Conservation (phyloP, 1,140 invertebrate species). For the Neodiprion pinetum region DNA sequence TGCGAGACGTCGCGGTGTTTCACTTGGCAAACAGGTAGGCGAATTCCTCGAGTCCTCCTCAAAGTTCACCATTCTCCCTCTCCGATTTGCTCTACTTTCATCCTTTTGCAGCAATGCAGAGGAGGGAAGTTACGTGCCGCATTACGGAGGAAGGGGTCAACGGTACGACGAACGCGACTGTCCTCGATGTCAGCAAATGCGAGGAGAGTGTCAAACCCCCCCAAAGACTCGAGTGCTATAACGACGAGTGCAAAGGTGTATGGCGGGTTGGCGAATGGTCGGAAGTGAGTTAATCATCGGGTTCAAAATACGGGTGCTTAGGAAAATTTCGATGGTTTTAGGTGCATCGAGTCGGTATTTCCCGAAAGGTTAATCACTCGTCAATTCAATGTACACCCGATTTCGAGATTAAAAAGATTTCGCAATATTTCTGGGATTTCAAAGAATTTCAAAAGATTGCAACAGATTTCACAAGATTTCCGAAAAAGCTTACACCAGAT, state of each 20-base stretch:
- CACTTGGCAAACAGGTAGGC: slow-evolving; percentile 73
- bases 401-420: no score
- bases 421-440: no score
- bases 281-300: slow-evolving; percentile 68
- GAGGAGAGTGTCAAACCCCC: slow-evolving; percentile 72
- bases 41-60: slow-evolving; percentile 20
- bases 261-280: slow-evolving; percentile 90
- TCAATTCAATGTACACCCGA: no score
- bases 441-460: no score
- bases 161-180: slow-evolving; percentile 67
- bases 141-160: slow-evolving; percentile 43
- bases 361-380: no score
- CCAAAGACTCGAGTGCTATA: slow-evolving; percentile 78
- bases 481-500: no score
- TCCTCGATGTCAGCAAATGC: slow-evolving; percentile 68
- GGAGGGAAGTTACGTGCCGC: slow-evolving; percentile 75
- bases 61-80: slow-evolving; percentile 34
- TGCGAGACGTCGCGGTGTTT: slow-evolving; percentile 78
- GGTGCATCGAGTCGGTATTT: no score
- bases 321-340: neutral
- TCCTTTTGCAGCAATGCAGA: slow-evolving; percentile 71
- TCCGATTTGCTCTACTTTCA: neutral
- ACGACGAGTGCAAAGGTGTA: slow-evolving; percentile 79
- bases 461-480: no score
- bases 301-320: neutral